Evolutionary conservation across 2,113 vertebrate genomes (phyloP).

Genomic region (Tyrannus savana): DNA sequence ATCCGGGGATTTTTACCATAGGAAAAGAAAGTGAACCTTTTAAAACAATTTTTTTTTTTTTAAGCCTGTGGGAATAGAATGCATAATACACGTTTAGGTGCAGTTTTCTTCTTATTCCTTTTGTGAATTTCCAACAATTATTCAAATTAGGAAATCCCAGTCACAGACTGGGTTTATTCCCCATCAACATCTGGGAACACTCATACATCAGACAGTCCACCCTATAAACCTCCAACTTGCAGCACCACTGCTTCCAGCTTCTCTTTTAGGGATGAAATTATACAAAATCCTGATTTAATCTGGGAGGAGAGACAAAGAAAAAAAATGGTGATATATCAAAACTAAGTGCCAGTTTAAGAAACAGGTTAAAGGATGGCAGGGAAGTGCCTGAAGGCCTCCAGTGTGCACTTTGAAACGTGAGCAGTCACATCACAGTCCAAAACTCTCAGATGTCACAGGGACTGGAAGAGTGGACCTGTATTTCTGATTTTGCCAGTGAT

Average conservation of each 20-base stretch:
- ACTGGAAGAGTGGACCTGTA: accelerated
- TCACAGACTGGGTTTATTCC: background rate
- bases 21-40: background rate
- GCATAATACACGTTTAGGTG: background rate
- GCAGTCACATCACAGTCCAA: background rate
- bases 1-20: background rate
- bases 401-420: background rate
- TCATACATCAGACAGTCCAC: background rate
- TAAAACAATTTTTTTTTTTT: background rate
- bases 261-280: background rate
- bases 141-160: background rate
- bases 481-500: background rate
- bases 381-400: background rate
- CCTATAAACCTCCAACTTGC: background rate
- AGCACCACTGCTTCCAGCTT: background rate
- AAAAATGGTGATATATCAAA: background rate
- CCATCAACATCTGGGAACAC: background rate
- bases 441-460: background rate
- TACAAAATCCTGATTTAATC: background rate
- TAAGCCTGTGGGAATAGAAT: background rate
- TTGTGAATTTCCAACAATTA: background rate
- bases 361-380: background rate
- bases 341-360: background rate
- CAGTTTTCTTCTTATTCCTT: background rate
- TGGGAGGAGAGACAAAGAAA: background rate